Percentiles rank a stretch among this genome's conserved stretches.
phyloP scores from a whole-genome alignment of 2,113 vertebrate genomes.

The Lycaon pictus region DNA sequence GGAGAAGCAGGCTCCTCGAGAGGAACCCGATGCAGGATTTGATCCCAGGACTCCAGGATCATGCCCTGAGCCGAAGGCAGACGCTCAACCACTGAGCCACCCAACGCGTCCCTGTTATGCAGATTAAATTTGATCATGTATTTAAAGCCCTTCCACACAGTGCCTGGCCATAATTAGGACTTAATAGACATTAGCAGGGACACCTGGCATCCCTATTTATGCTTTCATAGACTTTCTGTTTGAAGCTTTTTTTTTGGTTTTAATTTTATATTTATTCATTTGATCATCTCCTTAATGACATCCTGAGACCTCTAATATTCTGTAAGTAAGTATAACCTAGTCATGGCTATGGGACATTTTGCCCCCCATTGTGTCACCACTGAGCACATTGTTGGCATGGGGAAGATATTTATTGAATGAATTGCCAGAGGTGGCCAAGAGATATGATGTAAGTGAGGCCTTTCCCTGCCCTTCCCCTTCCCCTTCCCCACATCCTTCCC shows the following conservation, averaged over 20 bases:
- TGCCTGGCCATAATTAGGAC: too few species aligned
- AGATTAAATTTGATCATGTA: too few species aligned
- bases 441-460: constrained; percentile 49
- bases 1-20: too few species aligned
- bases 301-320: neutral
- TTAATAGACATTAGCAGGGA: too few species aligned
- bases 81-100: too few species aligned
- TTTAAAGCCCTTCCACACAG: too few species aligned
- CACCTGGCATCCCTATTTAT: neutral
- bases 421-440: neutral
- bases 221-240: constrained; percentile 24
- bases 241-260: constrained; percentile 10
- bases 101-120: too few species aligned
- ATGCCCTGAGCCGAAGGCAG: too few species aligned
- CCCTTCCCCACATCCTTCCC: constrained; percentile 30
- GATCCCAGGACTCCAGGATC: too few species aligned
- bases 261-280: neutral
- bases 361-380: neutral
- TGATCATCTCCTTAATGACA: neutral
- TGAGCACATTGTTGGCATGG: neutral
- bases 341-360: neutral
- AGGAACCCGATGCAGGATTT: too few species aligned
- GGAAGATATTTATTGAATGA: constrained; percentile 15
- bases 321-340: neutral
- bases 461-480: constrained; percentile 31